phyloP scores from a whole-genome alignment of 1,140 invertebrate species.

The Phymastichus coffea region DNA sequence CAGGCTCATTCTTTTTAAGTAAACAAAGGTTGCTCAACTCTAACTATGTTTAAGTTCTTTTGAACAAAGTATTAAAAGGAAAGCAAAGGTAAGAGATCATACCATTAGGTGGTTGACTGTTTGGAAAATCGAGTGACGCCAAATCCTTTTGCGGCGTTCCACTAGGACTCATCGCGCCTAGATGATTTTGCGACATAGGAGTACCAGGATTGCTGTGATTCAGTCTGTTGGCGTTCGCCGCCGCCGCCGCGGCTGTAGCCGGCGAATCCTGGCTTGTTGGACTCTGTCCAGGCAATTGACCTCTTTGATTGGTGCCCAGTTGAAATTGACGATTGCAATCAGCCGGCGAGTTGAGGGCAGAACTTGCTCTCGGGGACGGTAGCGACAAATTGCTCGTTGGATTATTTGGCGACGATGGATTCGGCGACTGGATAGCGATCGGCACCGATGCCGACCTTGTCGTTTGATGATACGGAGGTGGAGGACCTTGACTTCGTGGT shows the following conservation, averaged over 20 bases:
- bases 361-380: constrained; percentile 69
- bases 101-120: constrained; percentile 53
- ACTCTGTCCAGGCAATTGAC: constrained; percentile 64
- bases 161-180: constrained; percentile 57
- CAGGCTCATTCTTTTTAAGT: constrained; percentile 36
- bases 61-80: too few species aligned
- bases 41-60: too few species aligned
- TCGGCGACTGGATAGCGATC: constrained; percentile 73
- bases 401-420: constrained; percentile 71
- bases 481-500: constrained; percentile 76
- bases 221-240: constrained; percentile 56
- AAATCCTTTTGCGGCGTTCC: constrained; percentile 52
- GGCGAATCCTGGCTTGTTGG: constrained; percentile 64
- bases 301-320: constrained; percentile 52
- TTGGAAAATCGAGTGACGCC: constrained; percentile 46
- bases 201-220: constrained; percentile 72
- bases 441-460: constrained; percentile 82
- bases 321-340: constrained; percentile 59
- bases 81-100: constrained; percentile 22
- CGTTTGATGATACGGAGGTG: constrained; percentile 81
- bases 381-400: constrained; percentile 70
- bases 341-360: constrained; percentile 70
- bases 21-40: too few species aligned
- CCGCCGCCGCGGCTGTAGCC: constrained; percentile 44
- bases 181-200: constrained; percentile 66